phyloP scores from a whole-genome alignment of 2,888 invertebrate genomes.

The Drosophila flavopinicola region DNA sequence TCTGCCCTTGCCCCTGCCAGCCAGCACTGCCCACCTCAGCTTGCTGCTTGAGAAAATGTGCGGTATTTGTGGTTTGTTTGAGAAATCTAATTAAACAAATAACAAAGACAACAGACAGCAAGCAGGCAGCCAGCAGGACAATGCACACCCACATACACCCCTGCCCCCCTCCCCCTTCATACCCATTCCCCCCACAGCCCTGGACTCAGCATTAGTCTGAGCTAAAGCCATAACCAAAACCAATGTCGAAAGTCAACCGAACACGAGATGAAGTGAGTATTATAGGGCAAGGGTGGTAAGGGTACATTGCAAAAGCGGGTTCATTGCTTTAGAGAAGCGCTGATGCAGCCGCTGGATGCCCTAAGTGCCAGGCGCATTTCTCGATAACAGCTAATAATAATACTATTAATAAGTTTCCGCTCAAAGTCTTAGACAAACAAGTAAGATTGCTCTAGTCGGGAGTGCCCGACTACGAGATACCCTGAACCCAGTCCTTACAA shows the following conservation, averaged over 20 bases:
- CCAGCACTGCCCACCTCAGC: neutral
- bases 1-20: neutral
- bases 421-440: slow-evolving; percentile 1
- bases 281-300: no score
- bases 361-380: neutral
- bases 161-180: no score
- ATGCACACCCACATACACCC: slow-evolving; percentile 13
- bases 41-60: slow-evolving; percentile 73
- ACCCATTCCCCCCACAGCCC: neutral
- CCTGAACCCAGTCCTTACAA: no score
- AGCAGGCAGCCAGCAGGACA: slow-evolving; percentile 34
- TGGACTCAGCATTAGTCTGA: slow-evolving; percentile 1
- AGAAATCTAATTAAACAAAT: slow-evolving; percentile 80
- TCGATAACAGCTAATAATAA: slow-evolving; percentile 39
- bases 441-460: neutral
- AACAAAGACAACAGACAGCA: slow-evolving; percentile 53
- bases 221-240: slow-evolving; percentile 6
- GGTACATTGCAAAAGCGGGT: neutral
- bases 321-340: neutral
- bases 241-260: slow-evolving; percentile 35
- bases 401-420: slow-evolving; percentile 40
- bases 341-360: neutral
- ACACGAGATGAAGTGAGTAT: slow-evolving; percentile 4
- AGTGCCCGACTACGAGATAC: no score
- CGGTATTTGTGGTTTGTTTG: slow-evolving; percentile 76